phyloP scores from a whole-genome alignment of 2,113 vertebrate species.

The Pollachius pollachius region DNA sequence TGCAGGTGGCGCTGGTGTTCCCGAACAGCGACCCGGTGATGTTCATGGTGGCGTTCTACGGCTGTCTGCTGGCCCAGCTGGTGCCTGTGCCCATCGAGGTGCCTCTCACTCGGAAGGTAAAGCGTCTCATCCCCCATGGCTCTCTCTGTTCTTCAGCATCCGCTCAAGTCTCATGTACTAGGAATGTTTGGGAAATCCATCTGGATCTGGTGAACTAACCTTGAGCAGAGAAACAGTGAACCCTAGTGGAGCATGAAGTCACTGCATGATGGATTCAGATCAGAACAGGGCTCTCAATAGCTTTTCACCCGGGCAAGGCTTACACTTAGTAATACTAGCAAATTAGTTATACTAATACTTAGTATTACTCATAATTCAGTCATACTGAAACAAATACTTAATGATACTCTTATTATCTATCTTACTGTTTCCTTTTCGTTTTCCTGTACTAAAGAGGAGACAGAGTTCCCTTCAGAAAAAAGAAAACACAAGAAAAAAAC shows the following conservation, averaged over 20 bases:
- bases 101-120: conserved; percentile 93
- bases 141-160: neutral
- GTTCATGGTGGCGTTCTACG: conserved; percentile 98
- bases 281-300: too few species aligned
- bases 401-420: too few species aligned
- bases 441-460: too few species aligned
- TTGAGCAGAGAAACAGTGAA: conserved; percentile 38
- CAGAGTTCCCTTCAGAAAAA: too few species aligned
- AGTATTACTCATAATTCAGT: neutral
- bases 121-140: neutral
- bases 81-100: conserved; percentile 96
- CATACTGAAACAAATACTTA: neutral
- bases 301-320: neutral
- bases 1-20: conserved; percentile 92
- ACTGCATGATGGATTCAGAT: neutral
- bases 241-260: conserved; percentile 46
- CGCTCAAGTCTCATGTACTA: neutral
- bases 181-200: neutral
- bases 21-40: conserved; percentile 94
- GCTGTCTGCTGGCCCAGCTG: conserved; percentile 91
- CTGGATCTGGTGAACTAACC: neutral
- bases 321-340: neutral
- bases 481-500: too few species aligned
- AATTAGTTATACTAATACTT: neutral
- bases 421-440: too few species aligned